Base-by-base conservation (phyloP, 92 coral and sea anemone genomes). In the Paragorgia papillata region DNA sequence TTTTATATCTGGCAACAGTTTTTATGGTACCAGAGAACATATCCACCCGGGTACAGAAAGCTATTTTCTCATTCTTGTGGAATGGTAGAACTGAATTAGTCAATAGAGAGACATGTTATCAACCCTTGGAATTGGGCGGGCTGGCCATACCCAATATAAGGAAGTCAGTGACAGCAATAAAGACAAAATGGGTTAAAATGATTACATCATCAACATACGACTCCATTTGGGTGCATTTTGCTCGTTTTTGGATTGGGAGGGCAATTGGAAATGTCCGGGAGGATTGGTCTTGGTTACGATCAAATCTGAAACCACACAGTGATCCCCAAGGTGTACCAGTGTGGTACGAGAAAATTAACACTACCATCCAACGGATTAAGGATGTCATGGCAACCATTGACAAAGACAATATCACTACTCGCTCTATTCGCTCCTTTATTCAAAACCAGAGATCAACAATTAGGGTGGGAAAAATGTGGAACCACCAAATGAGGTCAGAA, bases 1-100 rank as follows among this genome's bases (percentile, higher is more conserved):
- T 85, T 2, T 71, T 80, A 73, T 80, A 73, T 34, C 76, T 76
- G 0, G 85, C 85, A 12, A 51, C 88, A 0, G 85, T 80, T 13
- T 48, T 73, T 6, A 66, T 69, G 0, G 79, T 80, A 82, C 89
- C 85, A 2, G 32, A 26, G 1, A 50, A 44, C 56, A 71, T 85
- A 0, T 21, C 24, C 48, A 66, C 69, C 1, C 32, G 57, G 39
- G 41, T 85, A 15, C 10, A 51, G 4, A 50, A 32, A 25, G 28
- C n/a, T 1, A 68, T 81, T 0, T 81, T 67, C 71, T 60, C 46
- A 1, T 81, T 71, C 22, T 6, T 81, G 0, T 81, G 85, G 85
- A 66, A 68, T 0, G 54, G 62, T 0, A 27, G 20, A 0, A 59
- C 56, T n/a, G 85, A 81, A 15, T 62, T 77, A 0, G 55, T 81